phyloP scores from a whole-genome alignment of 2,113 vertebrate species.

The Lates calcarifer region DNA sequence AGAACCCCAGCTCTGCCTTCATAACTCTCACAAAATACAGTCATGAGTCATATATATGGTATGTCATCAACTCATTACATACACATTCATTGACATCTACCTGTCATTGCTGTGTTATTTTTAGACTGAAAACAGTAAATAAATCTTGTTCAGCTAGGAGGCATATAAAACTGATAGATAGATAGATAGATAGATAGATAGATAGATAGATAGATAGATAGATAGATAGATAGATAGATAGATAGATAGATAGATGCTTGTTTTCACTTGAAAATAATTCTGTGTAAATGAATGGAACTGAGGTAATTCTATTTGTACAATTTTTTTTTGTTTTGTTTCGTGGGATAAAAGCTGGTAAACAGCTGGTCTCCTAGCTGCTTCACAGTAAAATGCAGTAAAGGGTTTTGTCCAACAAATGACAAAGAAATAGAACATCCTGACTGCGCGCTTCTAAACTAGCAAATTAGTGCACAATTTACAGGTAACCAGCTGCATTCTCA shows the following conservation, averaged over 20 bases:
- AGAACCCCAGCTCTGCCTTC: conserved; percentile 27
- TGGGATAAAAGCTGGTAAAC: background rate
- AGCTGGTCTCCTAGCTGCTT: background rate
- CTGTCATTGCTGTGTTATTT: conserved; percentile 11
- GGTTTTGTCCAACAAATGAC: background rate
- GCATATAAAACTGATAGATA: background rate
- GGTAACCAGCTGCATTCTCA: background rate
- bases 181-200: background rate
- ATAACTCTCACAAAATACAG: conserved; percentile 34
- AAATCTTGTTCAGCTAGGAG: background rate
- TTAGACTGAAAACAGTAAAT: background rate
- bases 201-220: too few species aligned
- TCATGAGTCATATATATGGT: conserved; percentile 42
- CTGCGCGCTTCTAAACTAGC: background rate
- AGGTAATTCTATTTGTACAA: too few species aligned
- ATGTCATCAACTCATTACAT: conserved; percentile 24
- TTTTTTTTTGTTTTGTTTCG: background rate
- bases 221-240: background rate
- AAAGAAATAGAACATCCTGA: conserved; percentile 1
- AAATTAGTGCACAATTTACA: background rate
- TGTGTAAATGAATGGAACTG: too few species aligned
- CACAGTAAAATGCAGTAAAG: background rate
- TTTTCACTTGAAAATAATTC: too few species aligned
- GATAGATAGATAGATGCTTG: background rate
- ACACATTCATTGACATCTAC: conserved; percentile 2